Percentiles rank a stretch among this genome's conserved stretches.
Evolutionary conservation across 2,113 vertebrate genomes (phyloP).

Genomic region (Neodontobutis hainanensis): DNA sequence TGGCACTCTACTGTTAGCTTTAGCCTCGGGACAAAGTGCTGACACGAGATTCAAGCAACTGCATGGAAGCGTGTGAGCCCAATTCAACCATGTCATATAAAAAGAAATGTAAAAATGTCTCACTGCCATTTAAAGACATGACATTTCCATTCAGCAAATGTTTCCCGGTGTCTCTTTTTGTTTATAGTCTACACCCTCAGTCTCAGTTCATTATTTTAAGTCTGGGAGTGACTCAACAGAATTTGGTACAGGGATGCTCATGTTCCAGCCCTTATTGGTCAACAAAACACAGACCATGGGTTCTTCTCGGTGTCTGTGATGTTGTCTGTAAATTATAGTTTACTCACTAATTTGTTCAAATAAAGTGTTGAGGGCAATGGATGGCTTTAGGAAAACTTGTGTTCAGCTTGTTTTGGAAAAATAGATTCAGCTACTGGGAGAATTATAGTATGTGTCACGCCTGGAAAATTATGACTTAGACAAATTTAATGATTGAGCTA

Average conservation of each 20-base stretch:
- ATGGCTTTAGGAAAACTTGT: conserved; percentile 31
- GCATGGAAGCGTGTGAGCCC: conserved; percentile 12
- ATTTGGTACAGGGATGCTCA: conserved; percentile 19
- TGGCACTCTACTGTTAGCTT: conserved; percentile 22
- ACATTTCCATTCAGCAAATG: conserved; percentile 57
- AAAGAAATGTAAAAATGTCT: conserved; percentile 4
- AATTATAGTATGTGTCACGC: conserved; percentile 33
- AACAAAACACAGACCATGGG: conserved; percentile 45
- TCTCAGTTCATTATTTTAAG: conserved; percentile 64
- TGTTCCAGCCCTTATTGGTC: conserved; percentile 52
- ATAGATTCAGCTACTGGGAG: conserved; percentile 44
- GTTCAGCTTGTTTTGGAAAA: conserved; percentile 55
- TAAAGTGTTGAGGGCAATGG: conserved; percentile 38
- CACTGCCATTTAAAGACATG: conserved; percentile 42
- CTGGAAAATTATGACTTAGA: conserved; percentile 33
- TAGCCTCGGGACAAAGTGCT: conserved; percentile 14
- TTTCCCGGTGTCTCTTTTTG: conserved; percentile 60
- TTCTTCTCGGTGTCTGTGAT: conserved; percentile 39
- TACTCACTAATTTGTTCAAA: conserved; percentile 60
- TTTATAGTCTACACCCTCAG: conserved; percentile 63
- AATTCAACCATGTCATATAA: conserved; percentile 17
- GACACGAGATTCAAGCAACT: conserved; percentile 13
- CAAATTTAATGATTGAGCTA: conserved; percentile 40
- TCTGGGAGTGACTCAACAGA: conserved; percentile 63
- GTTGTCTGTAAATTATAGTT: conserved; percentile 57